These are phyloP conservation scores for Phalanger gymnotis DNA, from an alignment of 2,797 vertebrate species.

Conservation along the genomic window DNA sequence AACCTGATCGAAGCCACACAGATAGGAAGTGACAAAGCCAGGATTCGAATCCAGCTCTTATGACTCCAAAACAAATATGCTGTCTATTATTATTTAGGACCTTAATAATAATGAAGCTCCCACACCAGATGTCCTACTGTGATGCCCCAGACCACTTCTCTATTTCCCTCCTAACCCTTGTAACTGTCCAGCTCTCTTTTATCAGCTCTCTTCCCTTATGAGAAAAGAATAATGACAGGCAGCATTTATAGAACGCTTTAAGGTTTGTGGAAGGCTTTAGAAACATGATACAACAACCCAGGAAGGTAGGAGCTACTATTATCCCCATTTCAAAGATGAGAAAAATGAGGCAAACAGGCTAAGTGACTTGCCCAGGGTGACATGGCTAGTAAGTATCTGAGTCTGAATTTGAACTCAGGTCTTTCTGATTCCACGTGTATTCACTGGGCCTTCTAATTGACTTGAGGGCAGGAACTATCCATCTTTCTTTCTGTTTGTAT, in stretches of 20 bases:
- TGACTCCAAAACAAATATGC: neutral
- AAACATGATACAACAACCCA: neutral
- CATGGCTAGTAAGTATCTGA: neutral
- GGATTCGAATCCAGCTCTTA: neutral
- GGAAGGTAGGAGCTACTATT: neutral
- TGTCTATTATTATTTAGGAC: neutral
- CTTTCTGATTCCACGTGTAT: neutral
- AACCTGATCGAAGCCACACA: neutral
- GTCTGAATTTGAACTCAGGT: neutral
- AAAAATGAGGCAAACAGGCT: neutral
- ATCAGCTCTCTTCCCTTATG: accelerated
- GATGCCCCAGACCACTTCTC: neutral
- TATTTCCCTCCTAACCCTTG: neutral
- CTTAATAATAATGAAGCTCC: neutral
- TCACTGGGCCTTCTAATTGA: neutral
- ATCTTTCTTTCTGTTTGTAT: neutral
- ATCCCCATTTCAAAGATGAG: neutral
- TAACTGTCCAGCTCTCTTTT: neutral
- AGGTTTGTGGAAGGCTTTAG: neutral
- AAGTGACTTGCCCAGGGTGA: neutral
- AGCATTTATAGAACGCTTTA: neutral
- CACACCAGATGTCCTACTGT: neutral
- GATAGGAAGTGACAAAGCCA: neutral
- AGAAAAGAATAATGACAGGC: neutral
- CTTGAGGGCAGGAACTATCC: neutral